Evolutionary conservation across 2,797 vertebrate species (phyloP).

Genomic region (Characodon lateralis): DNA sequence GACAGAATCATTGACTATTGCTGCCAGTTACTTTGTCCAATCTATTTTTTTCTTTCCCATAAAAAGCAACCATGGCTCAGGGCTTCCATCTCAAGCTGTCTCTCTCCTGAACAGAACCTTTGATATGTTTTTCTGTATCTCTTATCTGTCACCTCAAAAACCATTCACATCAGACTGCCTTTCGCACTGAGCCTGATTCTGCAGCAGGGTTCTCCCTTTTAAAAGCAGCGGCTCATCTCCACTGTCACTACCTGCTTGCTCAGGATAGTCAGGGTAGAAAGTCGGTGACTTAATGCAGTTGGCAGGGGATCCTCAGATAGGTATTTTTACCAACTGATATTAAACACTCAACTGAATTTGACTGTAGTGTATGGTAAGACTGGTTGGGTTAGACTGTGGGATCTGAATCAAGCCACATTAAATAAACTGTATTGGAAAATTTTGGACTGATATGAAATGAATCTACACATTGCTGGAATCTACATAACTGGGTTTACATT

Average conservation of each 20-base stretch:
- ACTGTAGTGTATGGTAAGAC: neutral
- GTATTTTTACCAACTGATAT: neutral
- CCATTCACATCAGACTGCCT: neutral
- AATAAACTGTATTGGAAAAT: neutral
- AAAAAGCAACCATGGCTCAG: neutral
- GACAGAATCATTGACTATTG: neutral
- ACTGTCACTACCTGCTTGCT: neutral
- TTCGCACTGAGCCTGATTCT: neutral
- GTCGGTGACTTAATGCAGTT: neutral
- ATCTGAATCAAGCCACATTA: neutral
- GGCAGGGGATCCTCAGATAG: neutral
- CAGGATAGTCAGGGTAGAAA: neutral
- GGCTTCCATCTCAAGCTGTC: neutral
- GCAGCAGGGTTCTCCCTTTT: neutral
- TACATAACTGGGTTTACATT: neutral
- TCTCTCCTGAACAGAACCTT: neutral
- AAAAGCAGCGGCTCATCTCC: neutral
- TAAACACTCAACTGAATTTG: neutral
- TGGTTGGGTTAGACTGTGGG: neutral
- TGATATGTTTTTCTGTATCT: neutral
- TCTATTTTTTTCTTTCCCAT: neutral
- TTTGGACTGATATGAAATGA: neutral
- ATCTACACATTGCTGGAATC: neutral
- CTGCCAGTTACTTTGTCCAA: neutral
- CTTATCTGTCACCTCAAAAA: neutral